Evolutionary conservation across 2,888 invertebrate genomes (phyloP).

Genomic region (Dorcus parallelipipedus): DNA sequence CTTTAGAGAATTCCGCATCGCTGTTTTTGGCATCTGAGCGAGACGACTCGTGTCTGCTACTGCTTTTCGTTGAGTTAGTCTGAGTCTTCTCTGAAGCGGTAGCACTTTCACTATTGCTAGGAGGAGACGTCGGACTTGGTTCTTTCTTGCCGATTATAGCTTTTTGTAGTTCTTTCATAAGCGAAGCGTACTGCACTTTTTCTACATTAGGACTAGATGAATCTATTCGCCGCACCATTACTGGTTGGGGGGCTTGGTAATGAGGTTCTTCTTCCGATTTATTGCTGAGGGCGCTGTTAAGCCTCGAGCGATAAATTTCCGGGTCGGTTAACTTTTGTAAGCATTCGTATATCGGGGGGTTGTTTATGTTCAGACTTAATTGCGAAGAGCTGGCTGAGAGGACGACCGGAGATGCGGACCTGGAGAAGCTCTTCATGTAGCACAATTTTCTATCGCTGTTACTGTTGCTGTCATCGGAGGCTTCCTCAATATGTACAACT

Average conservation of each 20-base stretch:
- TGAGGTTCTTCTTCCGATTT: constrained; percentile 33
- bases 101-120: constrained; percentile 39
- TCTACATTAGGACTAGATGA: constrained; percentile 42
- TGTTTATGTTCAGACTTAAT: constrained; percentile 38
- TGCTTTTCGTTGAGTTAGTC: constrained; percentile 37
- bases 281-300: constrained; percentile 44
- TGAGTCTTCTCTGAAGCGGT: constrained; percentile 40
- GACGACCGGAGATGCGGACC: constrained; percentile 50
- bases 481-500: constrained; percentile 49
- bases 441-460: constrained; percentile 49
- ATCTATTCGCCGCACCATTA: constrained; percentile 35
- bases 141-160: constrained; percentile 48
- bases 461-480: constrained; percentile 45
- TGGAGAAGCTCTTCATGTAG: constrained; percentile 53
- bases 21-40: constrained; percentile 44
- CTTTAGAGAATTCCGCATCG: constrained; percentile 51
- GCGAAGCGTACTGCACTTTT: constrained; percentile 51
- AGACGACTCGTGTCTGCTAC: constrained; percentile 37
- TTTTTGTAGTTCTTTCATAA: constrained; percentile 51
- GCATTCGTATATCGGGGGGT: constrained; percentile 49
- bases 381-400: constrained; percentile 52
- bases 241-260: constrained; percentile 41
- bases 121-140: constrained; percentile 37
- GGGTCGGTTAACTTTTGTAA: constrained; percentile 50
- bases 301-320: constrained; percentile 46